Conservation (phyloP, 1,140 invertebrate genomes). For the Vollenhovia emeryi region DNA sequence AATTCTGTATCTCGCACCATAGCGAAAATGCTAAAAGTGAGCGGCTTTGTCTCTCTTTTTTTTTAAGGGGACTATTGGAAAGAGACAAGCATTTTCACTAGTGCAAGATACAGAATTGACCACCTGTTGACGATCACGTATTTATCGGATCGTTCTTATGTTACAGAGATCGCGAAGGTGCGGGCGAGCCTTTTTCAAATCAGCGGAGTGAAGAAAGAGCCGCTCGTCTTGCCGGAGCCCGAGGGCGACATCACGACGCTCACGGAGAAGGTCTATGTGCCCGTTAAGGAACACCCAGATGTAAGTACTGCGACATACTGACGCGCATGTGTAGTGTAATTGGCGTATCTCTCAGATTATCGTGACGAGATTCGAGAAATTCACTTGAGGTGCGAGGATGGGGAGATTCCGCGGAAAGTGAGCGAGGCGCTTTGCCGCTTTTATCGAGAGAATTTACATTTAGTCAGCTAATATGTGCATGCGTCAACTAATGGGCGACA, state of each 20-base stretch:
- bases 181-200: conserved; percentile 99
- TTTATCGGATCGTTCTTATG: conserved; percentile 79
- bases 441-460: neutral
- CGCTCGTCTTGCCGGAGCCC: conserved; percentile 96
- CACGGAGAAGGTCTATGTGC: conserved; percentile 99
- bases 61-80: no score
- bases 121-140: neutral
- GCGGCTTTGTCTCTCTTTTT: no score
- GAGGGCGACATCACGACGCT: conserved; percentile 96
- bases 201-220: conserved; percentile 97
- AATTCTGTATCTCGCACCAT: no score
- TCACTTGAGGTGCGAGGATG: neutral
- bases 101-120: no score
- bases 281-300: conserved; percentile 99
- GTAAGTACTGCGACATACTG: conserved; percentile 89
- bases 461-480: neutral
- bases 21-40: no score
- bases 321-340: neutral
- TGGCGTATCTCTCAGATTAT: conserved; percentile 1
- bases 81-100: no score
- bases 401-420: neutral
- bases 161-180: conserved; percentile 99
- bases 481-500: neutral
- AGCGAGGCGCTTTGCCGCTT: neutral
- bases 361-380: neutral